Conservation (phyloP, 2,797 vertebrate species). For the Poecile montanus region DNA sequence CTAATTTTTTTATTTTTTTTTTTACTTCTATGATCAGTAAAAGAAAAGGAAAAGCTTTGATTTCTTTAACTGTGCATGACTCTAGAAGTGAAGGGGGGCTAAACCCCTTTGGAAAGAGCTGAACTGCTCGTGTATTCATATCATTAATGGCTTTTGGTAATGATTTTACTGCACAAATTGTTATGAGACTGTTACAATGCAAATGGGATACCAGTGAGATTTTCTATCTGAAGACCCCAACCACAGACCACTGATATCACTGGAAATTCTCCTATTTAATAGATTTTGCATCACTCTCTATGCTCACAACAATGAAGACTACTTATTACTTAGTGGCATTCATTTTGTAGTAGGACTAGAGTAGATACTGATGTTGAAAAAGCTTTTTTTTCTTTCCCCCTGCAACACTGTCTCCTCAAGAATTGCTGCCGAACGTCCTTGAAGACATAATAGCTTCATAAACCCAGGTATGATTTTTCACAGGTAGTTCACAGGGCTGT, state of each 20-base stretch:
- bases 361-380: slow-evolving; percentile 32
- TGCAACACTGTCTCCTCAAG: slow-evolving; percentile 51
- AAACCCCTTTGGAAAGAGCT: slow-evolving; percentile 46
- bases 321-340: slow-evolving; percentile 51
- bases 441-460: slow-evolving; percentile 70
- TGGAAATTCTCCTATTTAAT: slow-evolving; percentile 44
- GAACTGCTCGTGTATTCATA: slow-evolving; percentile 36
- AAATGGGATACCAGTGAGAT: slow-evolving; percentile 52
- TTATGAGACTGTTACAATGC: slow-evolving; percentile 63
- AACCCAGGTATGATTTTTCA: slow-evolving; percentile 69
- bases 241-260: slow-evolving; percentile 26
- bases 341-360: slow-evolving; percentile 32
- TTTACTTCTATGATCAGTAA: neutral
- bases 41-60: neutral
- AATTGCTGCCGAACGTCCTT: slow-evolving; percentile 49
- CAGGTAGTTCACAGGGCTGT: slow-evolving; percentile 64
- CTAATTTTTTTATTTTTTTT: neutral
- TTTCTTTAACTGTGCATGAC: neutral
- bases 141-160: slow-evolving; percentile 62
- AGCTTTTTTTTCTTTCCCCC: neutral
- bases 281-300: slow-evolving; percentile 31
- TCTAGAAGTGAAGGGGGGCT: neutral
- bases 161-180: slow-evolving; percentile 60
- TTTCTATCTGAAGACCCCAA: slow-evolving; percentile 42
- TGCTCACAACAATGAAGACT: slow-evolving; percentile 18